Base-by-base conservation (phyloP, 2,113 vertebrate genomes). In the Ifrita kowaldi region DNA sequence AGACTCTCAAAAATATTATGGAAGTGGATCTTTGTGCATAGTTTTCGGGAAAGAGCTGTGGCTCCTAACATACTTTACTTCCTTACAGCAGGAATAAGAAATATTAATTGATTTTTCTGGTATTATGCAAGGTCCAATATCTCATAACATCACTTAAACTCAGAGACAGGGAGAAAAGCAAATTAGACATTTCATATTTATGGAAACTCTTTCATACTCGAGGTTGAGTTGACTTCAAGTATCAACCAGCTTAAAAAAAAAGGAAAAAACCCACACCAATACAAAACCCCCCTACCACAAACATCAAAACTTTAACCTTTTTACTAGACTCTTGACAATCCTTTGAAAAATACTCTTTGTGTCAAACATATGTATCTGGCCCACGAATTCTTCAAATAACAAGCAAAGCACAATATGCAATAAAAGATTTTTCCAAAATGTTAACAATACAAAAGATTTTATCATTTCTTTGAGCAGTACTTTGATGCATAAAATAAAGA, bases 271-370 rank as follows among this genome's bases (percentile, higher is more conserved):
- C 26, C 19, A 33, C 8, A 56, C 23, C 7, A 17, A 1, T 7
- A 41, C 13, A 32, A 52, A 57, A 13, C 1, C 1, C 6, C 1
- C 14, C 7, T 5, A 63, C 14, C 13, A 11, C 2, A 11, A 32
- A 1, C 20, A 30, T 35, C 10, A 32, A 70, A 79, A 39, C 6
- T 56, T 77, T 27, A 39, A 53, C 2, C 7, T 47, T 87, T 56
- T 78, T 21, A 47, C 6, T 30, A 53, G 9, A 13, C 9, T 63
- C 11, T 39, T 69, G 7, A 89, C 42, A 94, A 62, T 57, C 10
- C 39, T 73, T 60, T 93, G 37, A 71, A 71, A 30, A 35, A 65
- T 3, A 76, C 4, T 42, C 16, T 64, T 74, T 70, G 7, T 24
- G 6, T 57, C 83, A 77, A 70, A 42, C 23, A 39, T 39, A 39